Percentiles rank a stretch among this genome's conserved stretches.
Conservation (phyloP, 2,797 vertebrate species). For the Pagetopsis macropterus region DNA sequence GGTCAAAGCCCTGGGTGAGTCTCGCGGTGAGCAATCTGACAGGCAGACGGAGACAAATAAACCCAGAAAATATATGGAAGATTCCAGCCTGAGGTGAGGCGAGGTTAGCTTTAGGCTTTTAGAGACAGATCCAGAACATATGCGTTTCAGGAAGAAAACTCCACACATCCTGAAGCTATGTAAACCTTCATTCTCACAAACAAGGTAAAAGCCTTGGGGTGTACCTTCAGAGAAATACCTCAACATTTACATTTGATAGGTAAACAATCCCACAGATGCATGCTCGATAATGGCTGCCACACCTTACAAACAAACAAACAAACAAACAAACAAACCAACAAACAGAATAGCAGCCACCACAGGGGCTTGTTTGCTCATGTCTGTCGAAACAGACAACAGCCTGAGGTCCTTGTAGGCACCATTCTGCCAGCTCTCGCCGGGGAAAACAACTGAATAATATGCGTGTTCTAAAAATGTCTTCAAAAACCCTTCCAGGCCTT, state of each 20-base stretch:
- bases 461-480: conserved; percentile 51
- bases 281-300: conserved; percentile 4
- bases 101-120: conserved; percentile 42
- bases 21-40: conserved; percentile 57
- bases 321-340: conserved; percentile 28
- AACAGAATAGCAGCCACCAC: conserved; percentile 29
- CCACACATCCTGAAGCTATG: conserved; percentile 26
- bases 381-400: conserved; percentile 44
- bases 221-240: conserved; percentile 9
- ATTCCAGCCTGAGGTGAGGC: conserved; percentile 56
- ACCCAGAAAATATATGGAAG: conserved; percentile 42
- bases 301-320: conserved; percentile 7
- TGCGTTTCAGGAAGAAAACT: conserved; percentile 19
- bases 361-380: conserved; percentile 32
- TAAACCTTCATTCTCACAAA: conserved; percentile 33
- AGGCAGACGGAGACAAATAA: conserved; percentile 44
- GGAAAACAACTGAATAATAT: conserved; percentile 56
- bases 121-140: conserved; percentile 28
- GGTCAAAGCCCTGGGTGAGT: conserved; percentile 57
- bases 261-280: conserved; percentile 20
- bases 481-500: conserved; percentile 36
- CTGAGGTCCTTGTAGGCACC: conserved; percentile 31
- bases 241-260: conserved; percentile 7
- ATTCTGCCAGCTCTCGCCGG: conserved; percentile 31
- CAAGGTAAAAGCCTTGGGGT: conserved; percentile 11